Evolutionary conservation across 2,888 invertebrate genomes (phyloP).

Genomic region (Emmelina monodactyla): DNA sequence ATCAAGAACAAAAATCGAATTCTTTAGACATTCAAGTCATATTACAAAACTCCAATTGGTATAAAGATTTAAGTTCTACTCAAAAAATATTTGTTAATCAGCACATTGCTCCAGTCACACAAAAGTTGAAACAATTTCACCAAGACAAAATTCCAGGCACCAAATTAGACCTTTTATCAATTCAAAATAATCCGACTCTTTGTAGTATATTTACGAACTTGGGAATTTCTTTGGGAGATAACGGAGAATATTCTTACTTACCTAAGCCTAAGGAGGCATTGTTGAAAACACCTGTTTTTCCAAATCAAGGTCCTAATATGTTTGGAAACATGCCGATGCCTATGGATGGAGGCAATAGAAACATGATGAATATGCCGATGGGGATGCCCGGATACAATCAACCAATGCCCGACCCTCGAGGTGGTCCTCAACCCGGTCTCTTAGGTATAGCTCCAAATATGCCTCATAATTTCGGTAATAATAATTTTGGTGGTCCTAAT

Average conservation of each 20-base stretch:
- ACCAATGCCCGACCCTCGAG: constrained; percentile 50
- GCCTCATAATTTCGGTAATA: constrained; percentile 57
- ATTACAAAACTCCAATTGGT: constrained; percentile 74
- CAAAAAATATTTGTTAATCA: constrained; percentile 77
- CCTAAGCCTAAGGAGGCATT: constrained; percentile 56
- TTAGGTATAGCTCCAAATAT: constrained; percentile 66
- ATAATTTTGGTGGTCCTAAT: constrained; percentile 40
- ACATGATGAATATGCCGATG: constrained; percentile 51
- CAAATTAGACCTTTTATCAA: constrained; percentile 57
- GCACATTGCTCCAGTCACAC: constrained; percentile 69
- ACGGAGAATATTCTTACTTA: constrained; percentile 60
- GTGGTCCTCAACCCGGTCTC: constrained; percentile 61
- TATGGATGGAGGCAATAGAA: constrained; percentile 43
- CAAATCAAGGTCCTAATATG: constrained; percentile 37
- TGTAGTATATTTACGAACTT: constrained; percentile 70
- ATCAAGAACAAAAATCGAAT: constrained; percentile 37
- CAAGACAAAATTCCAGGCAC: constrained; percentile 64
- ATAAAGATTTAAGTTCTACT: constrained; percentile 74
- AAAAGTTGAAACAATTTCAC: constrained; percentile 68
- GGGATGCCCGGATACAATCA: constrained; percentile 55
- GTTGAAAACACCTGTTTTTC: constrained; percentile 48
- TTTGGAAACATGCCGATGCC: constrained; percentile 39
- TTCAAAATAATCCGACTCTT: constrained; percentile 59
- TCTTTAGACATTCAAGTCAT: constrained; percentile 67
- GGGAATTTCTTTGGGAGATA: constrained; percentile 66